These are phyloP conservation scores for Alcedo atthis DNA, from an alignment of 2,797 vertebrate genomes.

Conservation along the genomic window DNA sequence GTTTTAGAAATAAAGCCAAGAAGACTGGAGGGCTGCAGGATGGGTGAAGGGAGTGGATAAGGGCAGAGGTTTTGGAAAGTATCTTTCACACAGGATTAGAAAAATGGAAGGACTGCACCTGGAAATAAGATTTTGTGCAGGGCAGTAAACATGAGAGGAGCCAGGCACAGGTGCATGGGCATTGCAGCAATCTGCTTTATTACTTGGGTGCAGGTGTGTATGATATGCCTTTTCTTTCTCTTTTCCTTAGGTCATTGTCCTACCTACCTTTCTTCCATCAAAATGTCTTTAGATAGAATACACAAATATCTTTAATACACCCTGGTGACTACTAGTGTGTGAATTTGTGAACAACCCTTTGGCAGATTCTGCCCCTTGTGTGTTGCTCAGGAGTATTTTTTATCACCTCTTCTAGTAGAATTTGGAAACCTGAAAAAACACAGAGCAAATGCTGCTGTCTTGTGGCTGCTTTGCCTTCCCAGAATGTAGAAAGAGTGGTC, in stretches of 20 bases:
- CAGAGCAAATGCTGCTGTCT: background rate
- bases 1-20: background rate
- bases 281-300: background rate
- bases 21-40: background rate
- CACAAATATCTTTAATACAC: background rate
- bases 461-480: background rate
- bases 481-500: fast-evolving
- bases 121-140: background rate
- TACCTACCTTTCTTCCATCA: background rate
- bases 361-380: background rate
- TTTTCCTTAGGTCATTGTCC: background rate
- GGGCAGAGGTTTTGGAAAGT: background rate
- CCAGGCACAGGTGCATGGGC: background rate
- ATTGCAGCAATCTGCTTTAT: background rate
- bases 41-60: background rate
- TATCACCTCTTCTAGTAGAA: background rate
- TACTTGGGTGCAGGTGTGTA: background rate
- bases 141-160: background rate
- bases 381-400: background rate
- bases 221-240: background rate
- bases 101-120: background rate
- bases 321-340: background rate
- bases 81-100: background rate
- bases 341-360: background rate
- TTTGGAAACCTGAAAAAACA: background rate